These are phyloP conservation scores for Vandiemenella viatica DNA, from an alignment of 2,888 invertebrate genomes.

Conservation along the genomic window DNA sequence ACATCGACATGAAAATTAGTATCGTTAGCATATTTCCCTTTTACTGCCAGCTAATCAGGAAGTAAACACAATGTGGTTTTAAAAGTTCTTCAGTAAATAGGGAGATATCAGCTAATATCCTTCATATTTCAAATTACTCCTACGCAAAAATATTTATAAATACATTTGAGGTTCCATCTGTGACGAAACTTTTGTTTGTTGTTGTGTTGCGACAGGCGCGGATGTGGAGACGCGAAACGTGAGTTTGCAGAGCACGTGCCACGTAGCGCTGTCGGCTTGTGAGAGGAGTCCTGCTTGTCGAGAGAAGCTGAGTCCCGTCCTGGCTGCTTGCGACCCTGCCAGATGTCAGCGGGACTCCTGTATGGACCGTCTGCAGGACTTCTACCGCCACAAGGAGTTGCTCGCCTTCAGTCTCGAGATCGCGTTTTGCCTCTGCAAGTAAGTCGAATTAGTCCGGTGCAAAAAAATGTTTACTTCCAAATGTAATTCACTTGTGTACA, in stretches of 20 bases:
- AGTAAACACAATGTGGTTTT: too few relatives aligned
- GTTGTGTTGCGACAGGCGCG: conserved; percentile 9
- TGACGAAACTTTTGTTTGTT: too few relatives aligned
- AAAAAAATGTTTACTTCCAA: neutral
- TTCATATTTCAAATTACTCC: too few relatives aligned
- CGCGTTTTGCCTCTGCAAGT: conserved; percentile 89
- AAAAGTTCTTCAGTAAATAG: too few relatives aligned
- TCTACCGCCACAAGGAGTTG: conserved; percentile 67
- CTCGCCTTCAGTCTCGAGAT: conserved; percentile 76
- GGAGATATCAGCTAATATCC: too few relatives aligned
- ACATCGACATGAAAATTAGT: too few relatives aligned
- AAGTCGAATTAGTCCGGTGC: conserved; percentile 30
- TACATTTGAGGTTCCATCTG: too few relatives aligned
- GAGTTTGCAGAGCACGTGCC: conserved; percentile 70
- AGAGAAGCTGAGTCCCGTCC: conserved; percentile 63
- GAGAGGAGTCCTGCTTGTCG: conserved; percentile 70
- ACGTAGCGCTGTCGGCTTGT: conserved; percentile 66
- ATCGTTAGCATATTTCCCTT: too few relatives aligned
- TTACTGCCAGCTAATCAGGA: too few relatives aligned
- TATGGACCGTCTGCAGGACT: conserved; percentile 71
- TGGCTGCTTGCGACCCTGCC: conserved; percentile 62
- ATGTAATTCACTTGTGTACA: too few relatives aligned
- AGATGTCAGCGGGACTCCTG: conserved; percentile 73
- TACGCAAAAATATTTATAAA: too few relatives aligned
- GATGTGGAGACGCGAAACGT: conserved; percentile 27